Base-by-base conservation (phyloP, 2,113 vertebrate species). In the Taurulus bubalis region DNA sequence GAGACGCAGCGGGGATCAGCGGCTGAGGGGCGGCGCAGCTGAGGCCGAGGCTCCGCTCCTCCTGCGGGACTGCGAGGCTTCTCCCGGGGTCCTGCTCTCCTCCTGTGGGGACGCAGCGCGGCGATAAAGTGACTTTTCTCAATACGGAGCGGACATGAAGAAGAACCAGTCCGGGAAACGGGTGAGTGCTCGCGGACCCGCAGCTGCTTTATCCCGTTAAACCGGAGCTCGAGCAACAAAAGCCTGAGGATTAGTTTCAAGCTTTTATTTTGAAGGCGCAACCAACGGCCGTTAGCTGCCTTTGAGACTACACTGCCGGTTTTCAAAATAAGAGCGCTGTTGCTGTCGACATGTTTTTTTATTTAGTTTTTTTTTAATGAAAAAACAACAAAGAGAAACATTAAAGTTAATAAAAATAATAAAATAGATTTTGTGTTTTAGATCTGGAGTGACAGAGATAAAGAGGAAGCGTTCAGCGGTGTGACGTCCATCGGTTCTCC, bases 151-250 rank as follows among this genome's bases (percentile, higher is more conserved):
- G 65, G 84, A 77, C 72, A 91, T 92, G 89, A 92, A 85, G 90
- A 92, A 86, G 87, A 93, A 70, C 88, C 38, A 16, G 82, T 76
- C 80, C 71, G 90, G 84, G 14, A 92, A 76, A 71, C 79, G 85
- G 87, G 92, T 93, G 85, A 92, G 92, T 86, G 20, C 12, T 1
- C 32, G 0, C 79, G 32, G 77, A 32, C n/a, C 66, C 16, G 47
- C 15, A 30, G 20, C 7, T n/a, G 22, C 8, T 53, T 40, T 8
- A 5, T 59, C 3, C 2, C 47, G 77, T 53, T 53, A 28, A 56
- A 74, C 8, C 34, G 40, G 9, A 71, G 45, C 65, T 5, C 26
- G 55, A 80, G 32, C 78, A 89, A 89, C 85, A 87, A 90, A 86
- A 86, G 80, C 67, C 58, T 15, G 0, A 65, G 67, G 45, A 87